These are phyloP conservation scores for Onthophagus sagittarius DNA, from an alignment of 2,888 invertebrate species.

Conservation along the genomic window DNA sequence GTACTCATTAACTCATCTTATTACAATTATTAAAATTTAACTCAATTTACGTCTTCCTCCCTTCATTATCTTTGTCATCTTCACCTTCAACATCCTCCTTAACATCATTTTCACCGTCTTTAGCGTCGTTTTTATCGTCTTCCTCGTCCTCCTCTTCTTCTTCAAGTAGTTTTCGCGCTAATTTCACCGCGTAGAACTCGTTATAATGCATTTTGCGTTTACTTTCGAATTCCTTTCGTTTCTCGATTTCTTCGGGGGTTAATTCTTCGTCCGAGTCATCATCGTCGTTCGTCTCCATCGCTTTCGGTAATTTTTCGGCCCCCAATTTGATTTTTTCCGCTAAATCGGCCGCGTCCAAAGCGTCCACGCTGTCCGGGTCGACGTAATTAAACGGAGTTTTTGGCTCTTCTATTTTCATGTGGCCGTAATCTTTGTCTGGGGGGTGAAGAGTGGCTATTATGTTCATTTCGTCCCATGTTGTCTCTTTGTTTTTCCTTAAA, in stretches of 20 bases:
- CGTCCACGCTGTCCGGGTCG: constrained; percentile 52
- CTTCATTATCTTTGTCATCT: constrained; percentile 1
- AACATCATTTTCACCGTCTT: constrained; percentile 1
- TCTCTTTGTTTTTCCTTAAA: constrained; percentile 51
- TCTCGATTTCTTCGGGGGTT: constrained; percentile 56
- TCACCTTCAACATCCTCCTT: too few relatives aligned
- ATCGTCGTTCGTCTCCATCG: constrained; percentile 42
- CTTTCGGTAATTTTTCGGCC: constrained; percentile 48
- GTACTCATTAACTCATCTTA: too few relatives aligned
- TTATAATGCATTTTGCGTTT: constrained; percentile 97
- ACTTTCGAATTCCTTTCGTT: constrained; percentile 78
- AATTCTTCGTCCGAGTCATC: constrained; percentile 44
- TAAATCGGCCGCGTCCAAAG: constrained; percentile 66
- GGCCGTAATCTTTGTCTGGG: constrained; percentile 96
- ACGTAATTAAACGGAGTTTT: constrained; percentile 85
- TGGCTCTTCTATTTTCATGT: constrained; percentile 98
- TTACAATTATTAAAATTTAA: too few relatives aligned
- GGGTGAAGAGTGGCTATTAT: constrained; percentile 98
- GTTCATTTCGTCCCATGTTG: constrained; percentile 98
- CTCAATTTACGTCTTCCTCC: constrained; percentile 1
- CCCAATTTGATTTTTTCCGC: constrained; percentile 52
- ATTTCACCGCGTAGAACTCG: constrained; percentile 91
- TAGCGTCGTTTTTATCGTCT: constrained; percentile 35
- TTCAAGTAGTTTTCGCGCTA: constrained; percentile 85
- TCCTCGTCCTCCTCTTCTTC: constrained; percentile 86